phyloP scores from a whole-genome alignment of 2,888 invertebrate species.

The Epsilonema sp. region DNA sequence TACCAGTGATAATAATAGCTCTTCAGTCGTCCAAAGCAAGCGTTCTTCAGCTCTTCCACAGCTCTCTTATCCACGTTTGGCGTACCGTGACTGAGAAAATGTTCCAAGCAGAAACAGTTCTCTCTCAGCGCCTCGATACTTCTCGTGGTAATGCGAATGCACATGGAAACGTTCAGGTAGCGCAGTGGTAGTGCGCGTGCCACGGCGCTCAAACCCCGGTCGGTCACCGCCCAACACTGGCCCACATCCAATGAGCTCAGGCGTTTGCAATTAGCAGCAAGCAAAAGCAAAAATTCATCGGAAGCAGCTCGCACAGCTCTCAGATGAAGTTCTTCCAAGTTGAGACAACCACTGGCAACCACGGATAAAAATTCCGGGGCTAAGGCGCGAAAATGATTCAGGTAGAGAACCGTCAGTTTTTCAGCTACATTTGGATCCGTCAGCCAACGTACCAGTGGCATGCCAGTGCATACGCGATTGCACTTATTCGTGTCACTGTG shows the following conservation, averaged over 20 bases:
- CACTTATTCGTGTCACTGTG: conserved; percentile 4
- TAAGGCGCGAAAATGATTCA: conserved; percentile 3
- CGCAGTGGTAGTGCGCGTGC: not conserved
- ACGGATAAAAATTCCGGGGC: not conserved
- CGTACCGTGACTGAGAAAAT: not conserved
- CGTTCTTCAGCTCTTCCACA: too few relatives aligned
- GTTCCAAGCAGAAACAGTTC: not conserved
- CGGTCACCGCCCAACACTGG: not conserved
- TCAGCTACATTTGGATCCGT: not conserved
- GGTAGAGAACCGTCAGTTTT: not conserved
- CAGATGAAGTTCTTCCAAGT: conserved; percentile 4
- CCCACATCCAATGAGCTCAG: not conserved
- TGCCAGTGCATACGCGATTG: conserved; percentile 2
- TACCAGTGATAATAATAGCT: too few relatives aligned
- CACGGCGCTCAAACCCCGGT: not conserved
- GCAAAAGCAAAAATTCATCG: not conserved
- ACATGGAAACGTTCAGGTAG: conserved; percentile 1
- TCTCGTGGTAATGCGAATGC: not conserved
- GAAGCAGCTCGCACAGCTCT: not conserved
- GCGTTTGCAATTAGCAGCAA: not conserved
- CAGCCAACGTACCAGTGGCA: not conserved
- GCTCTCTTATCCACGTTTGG: not conserved
- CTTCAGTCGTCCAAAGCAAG: too few relatives aligned
- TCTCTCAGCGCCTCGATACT: not conserved
- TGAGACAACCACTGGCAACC: not conserved